A percentile compares a stretch with the other conserved stretches of the same genome.
These are phyloP conservation scores for Neostethus bicornis DNA, from an alignment of 2,797 vertebrate species.

Conservation along the genomic window DNA sequence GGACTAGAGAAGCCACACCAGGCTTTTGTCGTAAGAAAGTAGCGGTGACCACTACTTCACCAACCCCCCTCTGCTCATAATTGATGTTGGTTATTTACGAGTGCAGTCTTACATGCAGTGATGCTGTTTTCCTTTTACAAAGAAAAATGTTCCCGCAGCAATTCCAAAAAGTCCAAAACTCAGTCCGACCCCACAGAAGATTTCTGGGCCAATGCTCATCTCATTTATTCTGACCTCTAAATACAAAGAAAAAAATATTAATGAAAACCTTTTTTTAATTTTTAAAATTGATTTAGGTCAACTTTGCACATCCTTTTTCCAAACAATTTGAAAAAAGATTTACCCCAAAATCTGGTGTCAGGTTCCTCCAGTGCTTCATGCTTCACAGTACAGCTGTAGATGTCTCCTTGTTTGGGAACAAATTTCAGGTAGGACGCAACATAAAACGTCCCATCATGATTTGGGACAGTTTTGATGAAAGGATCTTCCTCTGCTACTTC, in stretches of 20 bases:
- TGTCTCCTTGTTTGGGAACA: conserved; percentile 35
- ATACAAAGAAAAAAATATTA: neutral
- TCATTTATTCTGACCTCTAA: conserved; percentile 25
- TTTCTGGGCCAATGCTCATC: no score
- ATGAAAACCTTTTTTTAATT: no score
- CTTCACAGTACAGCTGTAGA: conserved; percentile 48
- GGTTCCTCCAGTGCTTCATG: conserved; percentile 27
- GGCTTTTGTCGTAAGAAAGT: no score
- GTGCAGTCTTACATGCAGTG: no score
- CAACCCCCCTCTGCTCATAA: no score
- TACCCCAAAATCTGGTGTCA: conserved; percentile 10
- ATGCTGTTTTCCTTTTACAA: conserved; percentile 13
- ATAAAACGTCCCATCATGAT: conserved; percentile 59
- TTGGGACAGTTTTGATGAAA: conserved; percentile 30
- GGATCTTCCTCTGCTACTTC: conserved; percentile 20
- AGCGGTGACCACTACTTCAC: no score
- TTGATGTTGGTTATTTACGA: no score
- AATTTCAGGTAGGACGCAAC: conserved; percentile 70
- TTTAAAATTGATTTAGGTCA: no score
- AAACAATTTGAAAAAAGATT: no score
- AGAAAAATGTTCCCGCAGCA: conserved; percentile 25
- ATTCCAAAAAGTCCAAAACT: conserved; percentile 37
- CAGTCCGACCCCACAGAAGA: conserved; percentile 32
- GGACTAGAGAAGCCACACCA: no score
- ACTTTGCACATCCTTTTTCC: no score